Evolutionary conservation across 1,140 invertebrate species (phyloP).

Genomic region (Onthophagus taurus): DNA sequence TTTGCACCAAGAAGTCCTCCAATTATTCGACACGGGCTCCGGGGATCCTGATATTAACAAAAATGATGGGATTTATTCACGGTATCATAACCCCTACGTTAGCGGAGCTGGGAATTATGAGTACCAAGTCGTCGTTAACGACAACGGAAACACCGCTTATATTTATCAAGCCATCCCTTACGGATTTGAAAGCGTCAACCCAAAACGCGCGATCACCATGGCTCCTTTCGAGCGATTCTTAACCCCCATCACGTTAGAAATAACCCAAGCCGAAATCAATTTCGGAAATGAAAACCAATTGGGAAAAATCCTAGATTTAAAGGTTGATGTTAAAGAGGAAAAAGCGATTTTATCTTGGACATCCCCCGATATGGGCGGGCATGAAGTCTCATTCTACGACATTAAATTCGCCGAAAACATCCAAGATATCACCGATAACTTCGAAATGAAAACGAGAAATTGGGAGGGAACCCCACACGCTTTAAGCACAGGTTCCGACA

Average conservation of each 20-base stretch:
- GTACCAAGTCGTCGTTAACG: conserved; percentile 40
- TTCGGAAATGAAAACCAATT: conserved; percentile 21
- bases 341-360: conserved; percentile 44
- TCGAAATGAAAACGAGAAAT: conserved; percentile 33
- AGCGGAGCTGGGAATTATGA: conserved; percentile 42
- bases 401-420: conserved; percentile 38
- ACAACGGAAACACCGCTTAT: conserved; percentile 44
- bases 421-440: conserved; percentile 40
- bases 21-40: conserved; percentile 50
- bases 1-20: conserved; percentile 38
- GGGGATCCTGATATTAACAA: conserved; percentile 56
- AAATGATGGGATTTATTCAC: conserved; percentile 56
- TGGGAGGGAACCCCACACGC: conserved; percentile 37
- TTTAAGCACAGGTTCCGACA: conserved; percentile 37
- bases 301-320: conserved; percentile 42
- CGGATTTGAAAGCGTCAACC: conserved; percentile 41
- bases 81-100: conserved; percentile 47
- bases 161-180: conserved; percentile 29
- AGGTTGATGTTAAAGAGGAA: conserved; percentile 32
- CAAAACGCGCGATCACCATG: conserved; percentile 35
- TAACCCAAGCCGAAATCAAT: conserved; percentile 33
- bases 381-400: conserved; percentile 41
- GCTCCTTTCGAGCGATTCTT: conserved; percentile 41
- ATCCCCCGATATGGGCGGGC: conserved; percentile 44
- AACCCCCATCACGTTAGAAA: conserved; percentile 37